phyloP scores from a whole-genome alignment of 2,888 invertebrate genomes.

The Phasia obesa region DNA sequence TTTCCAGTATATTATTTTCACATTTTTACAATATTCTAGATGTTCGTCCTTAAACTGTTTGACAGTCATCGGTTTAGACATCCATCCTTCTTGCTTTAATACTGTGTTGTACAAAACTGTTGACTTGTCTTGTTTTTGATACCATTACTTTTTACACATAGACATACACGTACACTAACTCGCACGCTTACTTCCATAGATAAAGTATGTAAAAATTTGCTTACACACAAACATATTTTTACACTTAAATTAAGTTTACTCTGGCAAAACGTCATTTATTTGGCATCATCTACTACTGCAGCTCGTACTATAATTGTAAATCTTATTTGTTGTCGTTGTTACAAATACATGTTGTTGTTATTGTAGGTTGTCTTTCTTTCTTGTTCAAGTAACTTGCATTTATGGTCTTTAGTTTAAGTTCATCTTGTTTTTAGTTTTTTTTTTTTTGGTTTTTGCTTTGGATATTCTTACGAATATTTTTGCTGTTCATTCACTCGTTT shows the following conservation, averaged over 20 bases:
- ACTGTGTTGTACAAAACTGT: constrained; percentile 63
- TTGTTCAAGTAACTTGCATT: constrained; percentile 62
- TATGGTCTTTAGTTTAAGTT: constrained; percentile 63
- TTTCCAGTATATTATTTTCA: constrained; percentile 59
- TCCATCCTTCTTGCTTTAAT: constrained; percentile 69
- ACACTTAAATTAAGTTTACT: constrained; percentile 74
- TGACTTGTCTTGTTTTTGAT: constrained; percentile 68
- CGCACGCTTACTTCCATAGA: not conserved
- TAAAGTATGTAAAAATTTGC: constrained; percentile 16
- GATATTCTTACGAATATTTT: constrained; percentile 32
- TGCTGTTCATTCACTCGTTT: constrained; percentile 47
- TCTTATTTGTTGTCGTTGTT: constrained; percentile 34
- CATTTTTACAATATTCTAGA: constrained; percentile 58
- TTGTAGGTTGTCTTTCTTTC: constrained; percentile 46
- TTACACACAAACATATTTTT: constrained; percentile 26
- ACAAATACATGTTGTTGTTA: constrained; percentile 24
- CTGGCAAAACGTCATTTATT: constrained; percentile 76
- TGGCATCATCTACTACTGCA: constrained; percentile 76
- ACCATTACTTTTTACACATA: constrained; percentile 8
- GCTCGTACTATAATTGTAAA: constrained; percentile 65
- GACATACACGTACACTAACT: not conserved
- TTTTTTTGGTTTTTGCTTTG: constrained; percentile 3
- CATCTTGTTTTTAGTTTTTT: constrained; percentile 31
- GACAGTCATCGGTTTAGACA: constrained; percentile 70
- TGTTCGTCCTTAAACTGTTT: constrained; percentile 58